Percentiles rank a stretch among this genome's conserved stretches.
These are phyloP conservation scores for Trissonchulus latispiculum DNA, from an alignment of 2,888 invertebrate genomes.

Conservation along the genomic window DNA sequence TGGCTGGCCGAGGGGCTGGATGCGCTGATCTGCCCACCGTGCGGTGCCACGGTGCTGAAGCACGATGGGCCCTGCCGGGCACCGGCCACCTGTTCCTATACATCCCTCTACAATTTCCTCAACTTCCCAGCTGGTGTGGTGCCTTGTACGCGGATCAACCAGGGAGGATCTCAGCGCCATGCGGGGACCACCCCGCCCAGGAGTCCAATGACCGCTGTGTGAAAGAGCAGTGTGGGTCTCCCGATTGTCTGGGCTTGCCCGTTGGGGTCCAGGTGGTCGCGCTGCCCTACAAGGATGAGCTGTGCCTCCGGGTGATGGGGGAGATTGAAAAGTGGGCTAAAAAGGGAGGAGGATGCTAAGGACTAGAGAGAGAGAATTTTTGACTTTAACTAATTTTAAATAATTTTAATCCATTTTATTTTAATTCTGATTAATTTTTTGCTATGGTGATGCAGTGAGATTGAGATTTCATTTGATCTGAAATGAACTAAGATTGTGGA, in stretches of 20 bases:
- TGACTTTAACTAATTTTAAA: no score
- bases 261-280: slow-evolving; percentile 3
- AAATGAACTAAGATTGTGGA: no score
- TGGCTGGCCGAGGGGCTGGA: slow-evolving; percentile 25
- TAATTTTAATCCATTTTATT: no score
- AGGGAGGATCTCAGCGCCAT: not conserved
- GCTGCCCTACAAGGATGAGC: not conserved
- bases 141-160: not conserved
- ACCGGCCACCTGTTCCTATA: not conserved
- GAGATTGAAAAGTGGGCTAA: slow-evolving; percentile 18
- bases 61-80: not conserved
- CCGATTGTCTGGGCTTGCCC: not conserved
- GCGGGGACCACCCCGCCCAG: not conserved
- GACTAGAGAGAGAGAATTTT: no score
- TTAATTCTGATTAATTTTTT: no score
- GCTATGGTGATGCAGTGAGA: no score
- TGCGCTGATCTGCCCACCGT: slow-evolving; percentile 29
- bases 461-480: no score
- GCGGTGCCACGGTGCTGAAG: not conserved
- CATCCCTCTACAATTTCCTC: not conserved
- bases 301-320: slow-evolving; percentile 17
- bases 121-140: not conserved
- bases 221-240: not conserved
- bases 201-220: not conserved
- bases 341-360: no score